Base-by-base conservation (phyloP, 2,113 vertebrate species). In the Cottus gobio region DNA sequence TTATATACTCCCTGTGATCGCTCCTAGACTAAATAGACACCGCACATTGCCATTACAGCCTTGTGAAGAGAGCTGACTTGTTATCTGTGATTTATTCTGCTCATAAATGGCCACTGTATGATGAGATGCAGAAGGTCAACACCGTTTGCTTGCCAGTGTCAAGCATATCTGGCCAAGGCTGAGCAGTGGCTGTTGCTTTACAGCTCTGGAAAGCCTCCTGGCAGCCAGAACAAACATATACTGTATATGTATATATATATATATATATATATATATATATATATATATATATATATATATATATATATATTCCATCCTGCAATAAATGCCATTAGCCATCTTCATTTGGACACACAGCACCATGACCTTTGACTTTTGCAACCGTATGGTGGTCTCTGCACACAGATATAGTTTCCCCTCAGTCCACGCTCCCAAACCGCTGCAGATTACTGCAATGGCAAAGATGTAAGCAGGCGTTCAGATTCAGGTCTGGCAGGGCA, bases 401-500 rank as follows among this genome's bases (percentile, higher is more conserved):
- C 84, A 85, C 77, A 87, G 44, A 82, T 83, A 88, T 88, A 48
- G 80, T 89, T 81, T 77, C 75, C 82, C 75, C 67, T 76, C 82
- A 54, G 83, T 58, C 56, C 83, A 50, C 78, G 77, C 58, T 83
- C 81, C 81, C 83, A 88, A 90, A 86, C 84, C 87, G 44, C 89
- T 77, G 58, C 66, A 75, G 12, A 89, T 90, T 89, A 90, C 77
- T 80, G 85, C 71, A 37, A 86, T 68, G 85, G 88, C 86, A 85
- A 73, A 66, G 77, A 79, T 82, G 79, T 79, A 86, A 92, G 87
- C 83, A 90, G 88, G 68, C 86, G 46, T 85, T 93, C 80, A 92
- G 80, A 93, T 83, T 82, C 86, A 83, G 87, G 87, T 92, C 87
- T 92, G 89, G 85, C 84, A 81, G 46, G 15, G 56, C 42, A 60